Evolutionary conservation across 2,888 invertebrate species (phyloP).

Genomic region (Thecocarcelia acutangulata): DNA sequence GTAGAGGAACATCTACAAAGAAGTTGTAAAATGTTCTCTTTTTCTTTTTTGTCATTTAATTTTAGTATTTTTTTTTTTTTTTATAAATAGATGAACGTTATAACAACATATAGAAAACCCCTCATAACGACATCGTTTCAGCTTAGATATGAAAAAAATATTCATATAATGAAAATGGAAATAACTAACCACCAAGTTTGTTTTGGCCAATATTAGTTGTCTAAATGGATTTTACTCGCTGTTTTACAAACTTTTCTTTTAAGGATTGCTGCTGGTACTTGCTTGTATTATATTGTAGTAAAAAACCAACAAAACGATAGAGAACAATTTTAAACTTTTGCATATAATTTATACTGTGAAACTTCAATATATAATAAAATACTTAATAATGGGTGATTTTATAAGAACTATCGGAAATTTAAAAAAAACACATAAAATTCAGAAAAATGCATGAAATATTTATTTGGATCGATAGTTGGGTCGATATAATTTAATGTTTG

Average conservation of each 20-base stretch:
- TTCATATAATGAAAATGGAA: constrained; percentile 18
- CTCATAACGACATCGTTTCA: constrained; percentile 4
- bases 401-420: too few species aligned
- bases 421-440: too few species aligned
- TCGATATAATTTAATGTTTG: too few species aligned
- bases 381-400: too few species aligned
- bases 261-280: neutral
- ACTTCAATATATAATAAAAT: too few species aligned
- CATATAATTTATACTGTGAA: neutral
- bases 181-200: constrained; percentile 23
- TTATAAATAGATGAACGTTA: neutral
- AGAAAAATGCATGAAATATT: too few species aligned
- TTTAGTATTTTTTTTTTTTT: neutral
- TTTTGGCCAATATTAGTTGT: constrained; percentile 9
- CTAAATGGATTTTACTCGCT: neutral
- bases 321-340: neutral
- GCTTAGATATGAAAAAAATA: neutral
- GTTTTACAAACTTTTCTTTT: constrained; percentile 2
- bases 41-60: neutral
- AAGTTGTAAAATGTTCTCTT: constrained; percentile 22
- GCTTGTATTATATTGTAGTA: too few species aligned
- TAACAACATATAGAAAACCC: neutral
- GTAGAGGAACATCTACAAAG: neutral
- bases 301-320: neutral
- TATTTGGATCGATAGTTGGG: too few species aligned